A percentile compares a stretch with the other conserved stretches of the same genome.
Conservation (phyloP, 2,888 invertebrate genomes). For the Drosophila colorata region DNA sequence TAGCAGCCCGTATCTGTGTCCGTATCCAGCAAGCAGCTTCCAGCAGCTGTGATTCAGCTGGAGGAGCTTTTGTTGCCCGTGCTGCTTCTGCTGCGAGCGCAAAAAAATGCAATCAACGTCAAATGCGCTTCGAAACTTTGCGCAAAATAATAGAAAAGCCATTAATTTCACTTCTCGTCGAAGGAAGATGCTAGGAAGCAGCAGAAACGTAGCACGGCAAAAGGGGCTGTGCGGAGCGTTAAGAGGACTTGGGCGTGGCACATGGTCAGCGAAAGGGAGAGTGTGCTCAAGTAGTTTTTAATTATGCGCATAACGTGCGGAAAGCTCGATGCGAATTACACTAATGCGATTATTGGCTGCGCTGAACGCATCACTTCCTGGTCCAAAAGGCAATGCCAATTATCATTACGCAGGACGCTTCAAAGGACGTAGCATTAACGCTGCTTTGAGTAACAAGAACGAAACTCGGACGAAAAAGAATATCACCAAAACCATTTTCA, state of each 20-base stretch:
- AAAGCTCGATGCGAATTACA: slow-evolving; percentile 53
- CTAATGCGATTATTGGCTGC: slow-evolving; percentile 67
- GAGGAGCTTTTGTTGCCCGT: slow-evolving; percentile 42
- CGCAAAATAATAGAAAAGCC: slow-evolving; percentile 79
- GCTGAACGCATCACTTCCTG: slow-evolving; percentile 13
- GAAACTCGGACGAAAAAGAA: background rate
- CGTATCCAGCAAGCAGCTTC: slow-evolving; percentile 32
- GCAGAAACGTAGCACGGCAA: slow-evolving; percentile 5
- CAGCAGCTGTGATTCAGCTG: slow-evolving; percentile 72
- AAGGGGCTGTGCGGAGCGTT: slow-evolving; percentile 20
- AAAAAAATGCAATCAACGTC: slow-evolving; percentile 79
- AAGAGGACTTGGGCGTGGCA: slow-evolving; percentile 32
- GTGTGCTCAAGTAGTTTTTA: slow-evolving; percentile 70
- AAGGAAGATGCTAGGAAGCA: slow-evolving; percentile 55
- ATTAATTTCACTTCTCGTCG: slow-evolving; percentile 80
- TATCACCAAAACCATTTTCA: slow-evolving; percentile 19
- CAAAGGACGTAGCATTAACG: slow-evolving; percentile 4
- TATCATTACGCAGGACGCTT: slow-evolving; percentile 7
- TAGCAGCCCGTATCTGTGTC: slow-evolving; percentile 39
- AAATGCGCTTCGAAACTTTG: slow-evolving; percentile 80
- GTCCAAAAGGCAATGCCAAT: slow-evolving; percentile 19
- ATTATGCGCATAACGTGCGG: slow-evolving; percentile 75
- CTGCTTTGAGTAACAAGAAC: slow-evolving; percentile 3
- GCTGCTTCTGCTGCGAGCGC: slow-evolving; percentile 44
- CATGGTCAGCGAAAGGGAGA: slow-evolving; percentile 29